Evolutionary conservation across 2,113 vertebrate genomes (phyloP), one percentile per base, ranked within the genome.

Genomic region (Collichthys lucidus): DNA sequence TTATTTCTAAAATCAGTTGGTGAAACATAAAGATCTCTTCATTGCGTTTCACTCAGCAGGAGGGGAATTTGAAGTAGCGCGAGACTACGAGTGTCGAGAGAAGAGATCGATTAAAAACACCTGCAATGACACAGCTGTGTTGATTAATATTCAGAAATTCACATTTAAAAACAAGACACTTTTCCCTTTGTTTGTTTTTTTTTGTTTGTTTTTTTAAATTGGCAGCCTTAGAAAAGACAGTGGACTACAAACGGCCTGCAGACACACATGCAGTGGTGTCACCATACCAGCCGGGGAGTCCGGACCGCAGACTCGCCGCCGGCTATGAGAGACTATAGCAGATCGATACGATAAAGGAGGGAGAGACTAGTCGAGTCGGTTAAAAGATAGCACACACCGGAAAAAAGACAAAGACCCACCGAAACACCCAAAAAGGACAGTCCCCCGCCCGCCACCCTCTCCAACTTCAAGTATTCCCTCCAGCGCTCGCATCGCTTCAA

Each of bases 1-100:
- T 89, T 86, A 71, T 90, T 92, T 88, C 79, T 82, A 88, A 91
- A 93, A 89, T 88, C 83, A 90, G 87, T 89, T 86, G 91, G 84
- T 88, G 71, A 92, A 92, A 92, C 89, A 90, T 92, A 92, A 91
- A 92, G 89, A 91, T 93, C 84, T 92, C 89, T 86, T 86, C 83
- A 92, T 91, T 92, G 92, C 92, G 94, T 93, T 92, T 86, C 85
- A 89, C 63, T 92, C 91, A 94, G 91, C 89, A 92, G 88, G 83
- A 87, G 84, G 83, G 85, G 89, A 61, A 64, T 77, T 88, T 86
- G 71, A 88, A 89, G 89, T 81, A 77, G 57, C 87, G 82, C 77
- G 84, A 87, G 66, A 80, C 56, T 15, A 80, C 0, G 5, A 56
- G 74, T 15, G 46, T 86, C 56, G 60, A 63, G 60, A 60, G 63